phyloP scores from a whole-genome alignment of 2,113 vertebrate species.

The Muscicapa adusta region DNA sequence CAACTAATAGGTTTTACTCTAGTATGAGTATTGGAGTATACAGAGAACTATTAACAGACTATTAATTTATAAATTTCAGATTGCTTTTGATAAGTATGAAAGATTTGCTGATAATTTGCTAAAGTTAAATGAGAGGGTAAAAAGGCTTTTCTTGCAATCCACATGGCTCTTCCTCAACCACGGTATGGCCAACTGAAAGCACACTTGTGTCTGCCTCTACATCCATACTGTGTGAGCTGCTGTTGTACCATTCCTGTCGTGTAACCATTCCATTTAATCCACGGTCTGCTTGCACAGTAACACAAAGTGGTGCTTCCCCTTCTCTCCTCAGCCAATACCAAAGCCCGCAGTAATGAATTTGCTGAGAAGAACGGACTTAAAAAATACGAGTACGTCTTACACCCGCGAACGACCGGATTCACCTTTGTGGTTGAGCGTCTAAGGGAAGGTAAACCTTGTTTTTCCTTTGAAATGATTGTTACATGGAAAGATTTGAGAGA shows the following conservation, averaged over 20 bases:
- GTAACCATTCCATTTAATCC: background rate
- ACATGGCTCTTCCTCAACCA: background rate
- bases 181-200: background rate
- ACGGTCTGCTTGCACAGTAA: background rate
- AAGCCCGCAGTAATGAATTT: conserved; percentile 84
- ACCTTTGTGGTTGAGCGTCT: conserved; percentile 91
- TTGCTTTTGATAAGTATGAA: background rate
- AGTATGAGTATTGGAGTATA: background rate
- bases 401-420: conserved; percentile 94
- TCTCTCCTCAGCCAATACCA: conserved; percentile 82
- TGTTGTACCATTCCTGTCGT: background rate
- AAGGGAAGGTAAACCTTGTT: conserved; percentile 81
- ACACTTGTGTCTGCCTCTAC: background rate
- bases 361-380: conserved; percentile 86
- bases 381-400: conserved; percentile 89
- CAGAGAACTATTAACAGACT: background rate
- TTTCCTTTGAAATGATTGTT: background rate
- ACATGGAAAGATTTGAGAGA: background rate
- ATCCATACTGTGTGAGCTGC: background rate
- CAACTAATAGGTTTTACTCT: background rate
- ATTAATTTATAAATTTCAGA: background rate
- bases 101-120: background rate
- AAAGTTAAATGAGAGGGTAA: background rate
- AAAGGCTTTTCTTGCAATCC: conserved; percentile 33
- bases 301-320: conserved; percentile 2